Percentiles rank a stretch among this genome's conserved stretches.
phyloP scores from a whole-genome alignment of 1,140 invertebrate genomes.

The Drusus annulatus region DNA sequence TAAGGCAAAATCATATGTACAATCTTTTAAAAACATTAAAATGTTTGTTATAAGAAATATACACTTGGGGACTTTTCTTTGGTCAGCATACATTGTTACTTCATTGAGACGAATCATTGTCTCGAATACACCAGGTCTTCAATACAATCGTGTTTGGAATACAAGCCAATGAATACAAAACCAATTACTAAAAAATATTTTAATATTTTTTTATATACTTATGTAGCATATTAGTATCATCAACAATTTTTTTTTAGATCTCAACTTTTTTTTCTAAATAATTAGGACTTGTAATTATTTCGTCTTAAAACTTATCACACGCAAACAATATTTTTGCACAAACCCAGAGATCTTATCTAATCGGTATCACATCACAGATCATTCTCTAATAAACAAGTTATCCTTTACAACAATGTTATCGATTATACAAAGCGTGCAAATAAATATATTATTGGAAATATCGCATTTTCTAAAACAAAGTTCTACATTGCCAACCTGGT shows the following conservation, averaged over 20 bases:
- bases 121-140: background rate
- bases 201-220: background rate
- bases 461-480: conserved; percentile 8
- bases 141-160: background rate
- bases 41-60: background rate
- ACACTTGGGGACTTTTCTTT: conserved; percentile 12
- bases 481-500: background rate
- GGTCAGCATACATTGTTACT: background rate
- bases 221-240: no score
- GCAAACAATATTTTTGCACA: conserved; percentile 33
- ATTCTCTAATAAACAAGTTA: conserved; percentile 13
- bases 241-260: no score
- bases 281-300: background rate
- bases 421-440: conserved; percentile 8
- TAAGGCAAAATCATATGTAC: background rate
- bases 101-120: background rate
- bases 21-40: background rate
- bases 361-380: conserved; percentile 20
- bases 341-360: conserved; percentile 36
- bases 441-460: background rate
- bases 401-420: background rate
- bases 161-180: conserved; percentile 19
- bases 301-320: background rate
- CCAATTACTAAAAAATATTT: background rate
- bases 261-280: background rate